Conservation (phyloP, 1,140 invertebrate genomes). For the Melitaea cinxia region DNA sequence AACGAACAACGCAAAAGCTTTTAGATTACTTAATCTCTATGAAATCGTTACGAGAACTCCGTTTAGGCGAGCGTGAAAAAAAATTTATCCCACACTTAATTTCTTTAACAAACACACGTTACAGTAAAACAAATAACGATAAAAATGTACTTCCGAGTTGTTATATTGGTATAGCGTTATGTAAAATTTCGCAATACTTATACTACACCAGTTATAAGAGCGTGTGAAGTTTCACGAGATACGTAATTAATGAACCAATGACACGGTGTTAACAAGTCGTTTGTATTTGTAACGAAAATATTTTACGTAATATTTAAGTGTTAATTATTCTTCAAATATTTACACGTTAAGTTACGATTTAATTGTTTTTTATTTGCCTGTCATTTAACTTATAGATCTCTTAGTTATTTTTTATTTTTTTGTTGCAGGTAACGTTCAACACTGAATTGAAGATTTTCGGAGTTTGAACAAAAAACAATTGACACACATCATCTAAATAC, state of each 20-base stretch:
- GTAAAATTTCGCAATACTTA: conserved; percentile 31
- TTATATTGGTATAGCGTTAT: conserved; percentile 31
- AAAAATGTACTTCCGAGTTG: conserved; percentile 28
- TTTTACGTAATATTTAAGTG: neutral
- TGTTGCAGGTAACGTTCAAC: too few species aligned
- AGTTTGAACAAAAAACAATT: too few species aligned
- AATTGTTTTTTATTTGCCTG: too few species aligned
- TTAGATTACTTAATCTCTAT: neutral
- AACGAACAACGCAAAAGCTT: neutral
- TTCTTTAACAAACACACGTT: conserved; percentile 1
- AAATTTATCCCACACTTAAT: conserved; percentile 11
- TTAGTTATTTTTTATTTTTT: too few species aligned
- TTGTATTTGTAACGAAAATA: conserved; percentile 15
- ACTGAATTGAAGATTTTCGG: too few species aligned
- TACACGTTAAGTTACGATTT: too few species aligned
- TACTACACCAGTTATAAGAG: conserved; percentile 17
- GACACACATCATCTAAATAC: too few species aligned
- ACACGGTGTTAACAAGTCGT: conserved; percentile 10
- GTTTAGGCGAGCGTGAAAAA: conserved; percentile 7
- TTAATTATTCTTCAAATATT: too few species aligned
- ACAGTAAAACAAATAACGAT: conserved; percentile 17
- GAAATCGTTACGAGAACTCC: neutral
- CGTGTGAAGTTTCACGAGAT: conserved; percentile 22
- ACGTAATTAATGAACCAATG: conserved; percentile 25
- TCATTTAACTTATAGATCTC: too few species aligned